Evolutionary conservation across 2,797 vertebrate genomes (phyloP), one percentile per base, ranked within the genome.

Genomic region (Denticeps clupeoides): DNA sequence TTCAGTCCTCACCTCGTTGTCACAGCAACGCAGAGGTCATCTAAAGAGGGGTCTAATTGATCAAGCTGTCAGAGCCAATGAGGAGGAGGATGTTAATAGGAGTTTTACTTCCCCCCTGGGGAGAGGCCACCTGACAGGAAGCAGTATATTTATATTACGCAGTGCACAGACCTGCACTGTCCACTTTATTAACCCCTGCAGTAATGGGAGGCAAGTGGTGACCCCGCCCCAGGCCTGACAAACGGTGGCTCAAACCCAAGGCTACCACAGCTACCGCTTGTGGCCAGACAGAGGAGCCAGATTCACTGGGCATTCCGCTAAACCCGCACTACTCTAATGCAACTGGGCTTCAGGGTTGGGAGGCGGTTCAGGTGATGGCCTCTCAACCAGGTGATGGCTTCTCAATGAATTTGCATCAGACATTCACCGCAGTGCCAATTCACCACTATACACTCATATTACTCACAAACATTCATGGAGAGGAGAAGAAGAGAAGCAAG

Each of bases 61-160:
- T 94, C 87, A 89, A 82, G 67, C 86, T 94, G 92, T 89, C 91
- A 89, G 81, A 80, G 81, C 78, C 86, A 83, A 89, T 89, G 87
- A 91, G 85, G 82, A 88, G 81, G 77, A 83, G 83, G 86, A 85
- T 89, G 89, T 88, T 93, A 94, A 93, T 90, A 86, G 86, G 84
- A 88, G 82, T 87, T 93, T 88, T 88, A 90, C 88, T 87, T 87
- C 84, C 83, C 87, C 87, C 86, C 78, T 65, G 69, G 85, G 86
- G 88, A 84, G 64, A 44, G 51, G 79, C 60, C 48, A 72, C 60
- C 78, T 89, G 89, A 89, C 87, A 89, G 79, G 73, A 72, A 68
- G 67, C 48, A 69, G 69, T 67, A 82, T 82, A 78, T 60, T 53
- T 54, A 49, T 33, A 47, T 33, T 35, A 25, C 38, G 21, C 40